Base-by-base conservation (phyloP, 2,888 invertebrate species). In the Priocnemis perturbator region DNA sequence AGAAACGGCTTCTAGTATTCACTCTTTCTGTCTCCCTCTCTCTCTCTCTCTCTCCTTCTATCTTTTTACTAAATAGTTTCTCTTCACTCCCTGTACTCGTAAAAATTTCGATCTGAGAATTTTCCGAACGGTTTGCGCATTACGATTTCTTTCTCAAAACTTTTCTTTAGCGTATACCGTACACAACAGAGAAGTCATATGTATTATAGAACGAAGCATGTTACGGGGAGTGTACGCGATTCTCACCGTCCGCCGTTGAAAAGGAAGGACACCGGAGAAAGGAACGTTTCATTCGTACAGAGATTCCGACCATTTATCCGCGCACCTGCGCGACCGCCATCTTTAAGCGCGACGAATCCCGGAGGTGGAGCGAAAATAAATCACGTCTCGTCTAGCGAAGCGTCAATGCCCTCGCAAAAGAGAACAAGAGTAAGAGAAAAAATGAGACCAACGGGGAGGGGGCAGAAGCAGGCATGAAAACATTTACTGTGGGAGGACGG, bases 331-430 rank as follows among this genome's bases (percentile, higher is more conserved):
- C 56, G 52, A 58, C 65, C 47, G 59, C 60, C 61, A 67, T 71
- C 70, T 73, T 57, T 69, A 68, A 63, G 67, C 76, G 71, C 67
- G 64, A 62, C 71, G 62, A 69, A 64, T 67, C 65, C 60, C 73
- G 60, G 26, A 64, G 70, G 67, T 70, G 68, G 50, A 74, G 76
- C 73, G 75, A 83, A 83, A 83, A 83, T 83, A 83, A 81, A 83
- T 83, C 81, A 81, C 67, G 61, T 52, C 60, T 65, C 66, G 60
- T 71, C 69, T 69, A 56, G 26, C 4, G 20, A 56, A 67, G 44
- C 55, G 47, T 63, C 55, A 68, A 50, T 53, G 72, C 67, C 67
- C 64, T 67, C 50, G 11, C 7, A 11, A 37, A 37, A 37, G 17
- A 50, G 50, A 17, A 14, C 15, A 7, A 17, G 50, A 17, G 3